Percentiles rank a stretch among this genome's conserved stretches.
Conservation (phyloP, 2,113 vertebrate species). For the Hymenochirus boettgeri region DNA sequence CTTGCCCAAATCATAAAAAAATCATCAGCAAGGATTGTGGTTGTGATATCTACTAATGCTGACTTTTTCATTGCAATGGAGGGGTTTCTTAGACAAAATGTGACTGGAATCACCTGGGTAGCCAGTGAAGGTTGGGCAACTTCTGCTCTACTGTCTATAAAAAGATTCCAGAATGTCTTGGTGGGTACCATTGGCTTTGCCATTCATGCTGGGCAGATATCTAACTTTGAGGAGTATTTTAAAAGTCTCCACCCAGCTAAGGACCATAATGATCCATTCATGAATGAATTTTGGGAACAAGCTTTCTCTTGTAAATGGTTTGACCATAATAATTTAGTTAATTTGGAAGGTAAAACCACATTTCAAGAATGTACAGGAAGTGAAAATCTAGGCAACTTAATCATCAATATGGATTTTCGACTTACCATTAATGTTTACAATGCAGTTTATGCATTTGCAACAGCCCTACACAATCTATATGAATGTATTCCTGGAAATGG, state of each 20-base stretch:
- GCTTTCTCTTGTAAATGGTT: constrained; percentile 4
- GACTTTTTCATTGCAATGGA: constrained; percentile 16
- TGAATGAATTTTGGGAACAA: constrained; percentile 21
- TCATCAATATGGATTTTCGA: no score
- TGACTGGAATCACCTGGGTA: constrained; percentile 34
- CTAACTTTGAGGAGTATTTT: constrained; percentile 20
- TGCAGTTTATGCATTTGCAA: no score
- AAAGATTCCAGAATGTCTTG: not conserved
- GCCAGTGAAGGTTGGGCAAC: constrained; percentile 20
- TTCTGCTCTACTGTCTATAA: not conserved
- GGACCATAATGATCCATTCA: constrained; percentile 14
- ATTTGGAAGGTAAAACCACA: not conserved
- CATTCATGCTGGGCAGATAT: not conserved
- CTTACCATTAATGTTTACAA: no score
- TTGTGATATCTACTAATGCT: constrained; percentile 12
- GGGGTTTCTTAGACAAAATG: constrained; percentile 27
- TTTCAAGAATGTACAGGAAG: no score
- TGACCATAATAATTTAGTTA: no score
- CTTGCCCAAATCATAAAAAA: not conserved
- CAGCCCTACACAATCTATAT: no score
- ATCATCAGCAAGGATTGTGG: not conserved
- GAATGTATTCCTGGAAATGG: not conserved
- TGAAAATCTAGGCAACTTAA: no score
- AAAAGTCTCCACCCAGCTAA: not conserved
- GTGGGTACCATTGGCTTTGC: constrained; percentile 21